Evolutionary conservation across 2,113 vertebrate species (phyloP), one percentile per base, ranked within the genome.

Genomic region (Cyprinodon brontotheroides): DNA sequence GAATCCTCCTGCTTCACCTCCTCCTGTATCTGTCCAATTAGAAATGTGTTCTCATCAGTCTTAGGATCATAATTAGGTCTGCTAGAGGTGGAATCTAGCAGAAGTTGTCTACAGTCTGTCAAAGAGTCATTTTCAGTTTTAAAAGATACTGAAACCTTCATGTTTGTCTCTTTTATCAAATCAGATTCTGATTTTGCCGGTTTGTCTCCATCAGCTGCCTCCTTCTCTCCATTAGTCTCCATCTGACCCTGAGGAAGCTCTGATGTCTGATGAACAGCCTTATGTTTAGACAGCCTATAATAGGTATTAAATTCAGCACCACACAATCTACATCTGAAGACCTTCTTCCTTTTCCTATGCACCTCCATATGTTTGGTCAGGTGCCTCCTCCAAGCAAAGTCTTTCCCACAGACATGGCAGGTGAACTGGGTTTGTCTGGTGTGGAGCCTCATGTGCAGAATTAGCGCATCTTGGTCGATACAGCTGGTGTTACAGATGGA

Each of bases 391-490:
- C 72, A 79, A 0, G 80, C 65, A 20, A 81, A 87, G n/a, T 73
- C 70, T 29, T 87, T 71, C 0, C 69, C 73, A 15, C 82, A 87
- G 1, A 79, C 13, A 0, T 73, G 48, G 53, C 79, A 84, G 4
- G 20, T 74, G 0, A 87, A 84, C 11, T 75, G 81, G 0, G 69
- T 84, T 36, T 79, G 75, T 12, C 70, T 40, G 0, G 63, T 68
- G 17, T 81, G 78, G 43, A 73, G 60, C 15, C 78, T 76, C 85
- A 84, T 84, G 81, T 87, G 85, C 3, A 65, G 68, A 47, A 70
- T 65, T 14, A 77, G 15, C 0, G 61, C 11, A 50, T 77, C 50
- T 39, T n/a, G 38, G 40, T 77, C 68, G 11, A n/a, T 45, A 9
- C 62, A 77, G 3, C 68, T 41, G n/a, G 50, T 29, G 0, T 20